Evolutionary conservation across 2,888 invertebrate species (phyloP).

Genomic region (Rotaria macrura): DNA sequence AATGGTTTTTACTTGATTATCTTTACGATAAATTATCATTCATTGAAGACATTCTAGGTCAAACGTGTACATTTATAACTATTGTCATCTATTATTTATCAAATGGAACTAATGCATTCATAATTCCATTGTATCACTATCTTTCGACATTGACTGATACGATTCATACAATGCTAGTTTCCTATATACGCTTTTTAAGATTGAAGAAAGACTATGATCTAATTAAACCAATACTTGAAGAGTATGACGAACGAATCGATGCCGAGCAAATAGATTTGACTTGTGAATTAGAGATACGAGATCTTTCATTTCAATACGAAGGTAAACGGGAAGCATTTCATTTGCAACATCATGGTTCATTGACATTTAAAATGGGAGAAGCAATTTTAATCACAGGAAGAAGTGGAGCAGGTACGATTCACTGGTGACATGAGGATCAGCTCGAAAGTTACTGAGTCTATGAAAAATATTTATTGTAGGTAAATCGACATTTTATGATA

Average conservation of each 20-base stretch:
- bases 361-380: too few relatives aligned
- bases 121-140: slow-evolving; percentile 1
- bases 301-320: background rate
- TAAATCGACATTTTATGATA: too few relatives aligned
- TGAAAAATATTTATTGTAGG: too few relatives aligned
- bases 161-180: background rate
- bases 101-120: background rate
- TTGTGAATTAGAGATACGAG: background rate
- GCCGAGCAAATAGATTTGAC: background rate
- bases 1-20: background rate
- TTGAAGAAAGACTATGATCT: background rate
- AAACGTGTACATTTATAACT: background rate
- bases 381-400: too few relatives aligned
- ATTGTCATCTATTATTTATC: background rate
- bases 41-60: background rate
- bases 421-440: too few relatives aligned
- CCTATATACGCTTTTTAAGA: background rate
- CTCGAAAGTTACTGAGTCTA: too few relatives aligned
- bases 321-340: background rate
- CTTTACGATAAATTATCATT: background rate
- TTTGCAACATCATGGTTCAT: too few relatives aligned
- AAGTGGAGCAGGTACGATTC: too few relatives aligned
- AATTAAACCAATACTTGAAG: background rate
- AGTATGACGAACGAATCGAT: background rate
- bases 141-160: background rate